Evolutionary conservation across 1,140 invertebrate species (phyloP).

Genomic region (Wiebesia pumilae): DNA sequence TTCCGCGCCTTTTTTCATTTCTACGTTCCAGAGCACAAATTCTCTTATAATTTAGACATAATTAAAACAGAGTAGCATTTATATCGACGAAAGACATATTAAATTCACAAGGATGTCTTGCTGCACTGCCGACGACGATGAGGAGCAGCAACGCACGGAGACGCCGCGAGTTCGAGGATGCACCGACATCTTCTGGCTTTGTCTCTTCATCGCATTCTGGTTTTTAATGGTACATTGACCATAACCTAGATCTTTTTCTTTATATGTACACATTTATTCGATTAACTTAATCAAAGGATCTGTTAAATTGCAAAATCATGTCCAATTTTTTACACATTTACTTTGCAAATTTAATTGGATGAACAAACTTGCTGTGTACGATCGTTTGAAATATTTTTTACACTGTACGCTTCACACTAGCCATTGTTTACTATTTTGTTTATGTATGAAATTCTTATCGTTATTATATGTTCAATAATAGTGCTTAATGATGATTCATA

Average conservation of each 20-base stretch:
- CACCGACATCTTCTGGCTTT: slow-evolving; percentile 91
- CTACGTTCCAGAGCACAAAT: not conserved
- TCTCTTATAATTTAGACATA: not conserved
- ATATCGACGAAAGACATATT: not conserved
- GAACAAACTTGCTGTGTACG: not conserved
- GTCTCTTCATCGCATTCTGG: slow-evolving; percentile 90
- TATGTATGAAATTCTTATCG: not conserved
- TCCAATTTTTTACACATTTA: not conserved
- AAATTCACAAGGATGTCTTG: slow-evolving; percentile 64
- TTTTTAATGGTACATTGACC: slow-evolving; percentile 84
- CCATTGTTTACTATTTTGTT: slow-evolving; percentile 14
- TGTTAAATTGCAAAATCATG: too few relatives aligned
- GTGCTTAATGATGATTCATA: not conserved
- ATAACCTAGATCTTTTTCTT: slow-evolving; percentile 50
- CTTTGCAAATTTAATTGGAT: not conserved
- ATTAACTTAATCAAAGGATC: not conserved
- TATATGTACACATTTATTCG: not conserved
- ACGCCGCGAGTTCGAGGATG: slow-evolving; percentile 78
- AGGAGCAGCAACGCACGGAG: slow-evolving; percentile 67
- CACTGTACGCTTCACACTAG: not conserved
- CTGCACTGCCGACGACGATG: slow-evolving; percentile 64
- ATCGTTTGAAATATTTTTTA: not conserved
- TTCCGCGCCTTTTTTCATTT: slow-evolving; percentile 39
- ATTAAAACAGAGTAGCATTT: not conserved
- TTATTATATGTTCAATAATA: not conserved